Conservation (phyloP, 1,140 invertebrate species). For the Mya arenaria region DNA sequence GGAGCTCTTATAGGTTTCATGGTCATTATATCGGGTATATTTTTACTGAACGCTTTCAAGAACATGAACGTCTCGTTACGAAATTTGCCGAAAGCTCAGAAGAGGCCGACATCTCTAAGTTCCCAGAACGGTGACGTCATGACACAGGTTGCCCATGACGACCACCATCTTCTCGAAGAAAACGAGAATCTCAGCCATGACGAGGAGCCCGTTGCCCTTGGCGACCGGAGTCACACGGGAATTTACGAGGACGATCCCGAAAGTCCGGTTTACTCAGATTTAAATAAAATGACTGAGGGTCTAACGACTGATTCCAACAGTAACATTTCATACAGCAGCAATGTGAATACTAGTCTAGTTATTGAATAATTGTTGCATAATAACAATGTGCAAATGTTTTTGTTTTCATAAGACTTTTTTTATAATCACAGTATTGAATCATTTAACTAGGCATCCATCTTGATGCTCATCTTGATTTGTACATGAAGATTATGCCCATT, state of each 20-base stretch:
- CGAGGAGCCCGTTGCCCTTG: too few species aligned
- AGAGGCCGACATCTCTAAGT: slow-evolving; percentile 14
- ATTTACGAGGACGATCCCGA: neutral
- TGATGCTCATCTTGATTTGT: too few species aligned
- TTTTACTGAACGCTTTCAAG: slow-evolving; percentile 94
- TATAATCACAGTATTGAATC: too few species aligned
- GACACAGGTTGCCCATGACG: slow-evolving; percentile 37
- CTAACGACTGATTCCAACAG: slow-evolving; percentile 48
- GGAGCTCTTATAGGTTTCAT: slow-evolving; percentile 95
- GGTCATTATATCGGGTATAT: slow-evolving; percentile 92
- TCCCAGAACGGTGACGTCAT: slow-evolving; percentile 42
- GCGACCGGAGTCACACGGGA: too few species aligned
- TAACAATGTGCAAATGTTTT: too few species aligned
- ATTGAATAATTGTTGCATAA: slow-evolving; percentile 18
- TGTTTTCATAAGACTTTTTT: too few species aligned
- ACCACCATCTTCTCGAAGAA: slow-evolving; percentile 47
- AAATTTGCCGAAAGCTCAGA: slow-evolving; percentile 74
- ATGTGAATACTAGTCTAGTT: slow-evolving; percentile 37
- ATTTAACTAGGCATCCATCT: too few species aligned
- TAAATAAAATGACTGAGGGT: too few species aligned
- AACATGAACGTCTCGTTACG: slow-evolving; percentile 89
- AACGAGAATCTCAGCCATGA: slow-evolving; percentile 50
- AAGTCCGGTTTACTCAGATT: neutral
- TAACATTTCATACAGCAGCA: slow-evolving; percentile 46
- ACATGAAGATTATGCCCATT: too few species aligned